Conservation (phyloP, 1,140 invertebrate species). For the Acromyrmex echinatior region DNA sequence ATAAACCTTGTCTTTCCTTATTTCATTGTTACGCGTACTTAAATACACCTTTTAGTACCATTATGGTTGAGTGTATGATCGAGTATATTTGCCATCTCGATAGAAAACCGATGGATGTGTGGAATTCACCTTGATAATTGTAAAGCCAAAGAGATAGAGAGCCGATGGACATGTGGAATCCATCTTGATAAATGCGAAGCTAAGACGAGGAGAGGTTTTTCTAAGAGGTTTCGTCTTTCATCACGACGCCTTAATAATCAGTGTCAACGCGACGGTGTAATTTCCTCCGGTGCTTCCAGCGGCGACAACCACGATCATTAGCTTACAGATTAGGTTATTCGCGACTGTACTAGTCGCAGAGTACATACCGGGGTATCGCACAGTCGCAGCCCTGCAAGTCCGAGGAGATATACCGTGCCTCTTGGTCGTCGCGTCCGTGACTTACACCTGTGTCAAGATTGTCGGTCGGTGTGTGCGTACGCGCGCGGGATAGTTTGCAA, state of each 20-base stretch:
- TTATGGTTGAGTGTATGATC: neutral
- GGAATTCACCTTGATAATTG: conserved; percentile 18
- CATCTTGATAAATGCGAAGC: neutral
- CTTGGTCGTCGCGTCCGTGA: conserved; percentile 1
- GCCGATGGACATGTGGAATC: neutral
- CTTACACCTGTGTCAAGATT: conserved; percentile 15
- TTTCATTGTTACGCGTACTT: conserved; percentile 6
- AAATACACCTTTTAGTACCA: neutral
- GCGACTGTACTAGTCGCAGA: neutral
- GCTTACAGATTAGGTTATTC: conserved; percentile 51
- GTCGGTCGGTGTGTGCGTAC: neutral
- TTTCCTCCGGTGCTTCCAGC: conserved; percentile 26
- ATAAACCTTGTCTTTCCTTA: neutral
- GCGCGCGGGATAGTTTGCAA: conserved; percentile 76
- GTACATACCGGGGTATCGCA: neutral
- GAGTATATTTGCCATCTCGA: conserved; percentile 14
- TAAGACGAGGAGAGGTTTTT: neutral
- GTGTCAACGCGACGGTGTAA: conserved; percentile 49
- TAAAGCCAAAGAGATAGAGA: neutral
- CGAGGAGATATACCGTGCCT: neutral
- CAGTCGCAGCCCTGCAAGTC: conserved; percentile 28
- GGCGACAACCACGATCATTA: conserved; percentile 50
- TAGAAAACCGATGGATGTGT: neutral
- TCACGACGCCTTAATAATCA: conserved; percentile 47
- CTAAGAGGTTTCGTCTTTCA: neutral